Evolutionary conservation across 2,797 vertebrate species (phyloP).

Genomic region (Muscicapa striata): DNA sequence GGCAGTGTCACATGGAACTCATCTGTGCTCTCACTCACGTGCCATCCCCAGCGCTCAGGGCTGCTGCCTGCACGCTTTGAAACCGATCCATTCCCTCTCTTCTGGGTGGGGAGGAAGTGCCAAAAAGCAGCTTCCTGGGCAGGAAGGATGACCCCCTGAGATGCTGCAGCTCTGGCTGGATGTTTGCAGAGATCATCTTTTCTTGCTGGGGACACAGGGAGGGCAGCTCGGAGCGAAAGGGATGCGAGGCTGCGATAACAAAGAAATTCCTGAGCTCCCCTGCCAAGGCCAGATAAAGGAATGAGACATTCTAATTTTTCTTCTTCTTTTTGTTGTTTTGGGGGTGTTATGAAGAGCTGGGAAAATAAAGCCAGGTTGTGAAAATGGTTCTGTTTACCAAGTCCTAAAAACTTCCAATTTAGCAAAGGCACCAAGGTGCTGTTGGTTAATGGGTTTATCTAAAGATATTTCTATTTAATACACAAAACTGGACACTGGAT

Average conservation of each 20-base stretch:
- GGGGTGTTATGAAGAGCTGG: neutral
- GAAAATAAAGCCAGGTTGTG: neutral
- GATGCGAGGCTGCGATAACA: neutral
- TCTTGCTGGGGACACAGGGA: conserved; percentile 38
- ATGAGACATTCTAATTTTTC: neutral
- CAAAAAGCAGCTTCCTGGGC: conserved; percentile 70
- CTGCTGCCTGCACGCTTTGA: conserved; percentile 63
- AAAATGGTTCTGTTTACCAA: neutral
- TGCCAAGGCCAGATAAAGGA: conserved; percentile 48
- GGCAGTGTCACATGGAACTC: conserved; percentile 53
- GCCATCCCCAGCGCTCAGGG: conserved; percentile 14
- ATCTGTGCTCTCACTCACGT: conserved; percentile 50
- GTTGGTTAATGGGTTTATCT: too few species aligned
- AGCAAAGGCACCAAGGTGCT: neutral
- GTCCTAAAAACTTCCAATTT: neutral
- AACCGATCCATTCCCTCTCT: conserved; percentile 55
- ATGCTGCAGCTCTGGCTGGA: conserved; percentile 18
- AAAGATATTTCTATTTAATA: neutral
- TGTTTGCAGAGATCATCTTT: conserved; percentile 62
- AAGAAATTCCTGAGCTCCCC: conserved; percentile 30
- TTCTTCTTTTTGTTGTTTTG: neutral
- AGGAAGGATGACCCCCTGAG: conserved; percentile 77
- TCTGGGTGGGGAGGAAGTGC: conserved; percentile 51
- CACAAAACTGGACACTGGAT: neutral
- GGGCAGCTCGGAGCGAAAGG: neutral